phyloP scores from a whole-genome alignment of 1,140 invertebrate species.

The Chrysoperla carnea region DNA sequence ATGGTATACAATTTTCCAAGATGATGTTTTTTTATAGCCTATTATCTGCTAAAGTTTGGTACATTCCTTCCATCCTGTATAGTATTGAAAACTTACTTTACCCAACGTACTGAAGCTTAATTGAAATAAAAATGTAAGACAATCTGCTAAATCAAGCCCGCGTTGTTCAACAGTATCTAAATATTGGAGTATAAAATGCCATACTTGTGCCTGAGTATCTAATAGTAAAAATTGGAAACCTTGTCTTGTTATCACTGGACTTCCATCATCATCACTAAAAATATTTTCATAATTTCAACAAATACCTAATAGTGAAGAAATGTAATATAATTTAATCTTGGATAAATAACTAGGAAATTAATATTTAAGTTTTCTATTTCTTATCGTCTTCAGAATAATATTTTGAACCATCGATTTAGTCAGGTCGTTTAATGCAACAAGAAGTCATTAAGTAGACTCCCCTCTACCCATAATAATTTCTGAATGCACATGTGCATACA shows the following conservation, averaged over 20 bases:
- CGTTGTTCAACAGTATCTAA: slow-evolving; percentile 77
- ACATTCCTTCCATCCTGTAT: no score
- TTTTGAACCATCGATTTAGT: no score
- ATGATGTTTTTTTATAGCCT: no score
- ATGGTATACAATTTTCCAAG: no score
- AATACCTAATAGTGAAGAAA: not conserved
- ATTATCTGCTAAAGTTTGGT: no score
- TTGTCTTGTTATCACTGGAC: slow-evolving; percentile 74
- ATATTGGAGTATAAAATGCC: slow-evolving; percentile 94
- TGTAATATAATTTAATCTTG: not conserved
- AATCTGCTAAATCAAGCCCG: slow-evolving; percentile 75
- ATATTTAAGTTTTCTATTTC: no score
- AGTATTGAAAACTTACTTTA: slow-evolving; percentile 36
- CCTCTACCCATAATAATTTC: no score
- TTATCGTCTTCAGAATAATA: no score
- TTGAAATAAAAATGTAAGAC: slow-evolving; percentile 87
- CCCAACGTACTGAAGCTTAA: slow-evolving; percentile 90
- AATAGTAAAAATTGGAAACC: slow-evolving; percentile 93
- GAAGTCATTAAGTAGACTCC: no score
- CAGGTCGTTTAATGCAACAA: no score
- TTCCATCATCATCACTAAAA: slow-evolving; percentile 57
- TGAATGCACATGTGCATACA: no score
- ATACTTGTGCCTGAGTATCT: slow-evolving; percentile 84
- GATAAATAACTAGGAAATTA: no score
- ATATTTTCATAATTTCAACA: slow-evolving; percentile 1